Percentiles rank a stretch among this genome's conserved stretches.
These are phyloP conservation scores for Oryzias woworae DNA, from an alignment of 2,113 vertebrate genomes.

Conservation along the genomic window DNA sequence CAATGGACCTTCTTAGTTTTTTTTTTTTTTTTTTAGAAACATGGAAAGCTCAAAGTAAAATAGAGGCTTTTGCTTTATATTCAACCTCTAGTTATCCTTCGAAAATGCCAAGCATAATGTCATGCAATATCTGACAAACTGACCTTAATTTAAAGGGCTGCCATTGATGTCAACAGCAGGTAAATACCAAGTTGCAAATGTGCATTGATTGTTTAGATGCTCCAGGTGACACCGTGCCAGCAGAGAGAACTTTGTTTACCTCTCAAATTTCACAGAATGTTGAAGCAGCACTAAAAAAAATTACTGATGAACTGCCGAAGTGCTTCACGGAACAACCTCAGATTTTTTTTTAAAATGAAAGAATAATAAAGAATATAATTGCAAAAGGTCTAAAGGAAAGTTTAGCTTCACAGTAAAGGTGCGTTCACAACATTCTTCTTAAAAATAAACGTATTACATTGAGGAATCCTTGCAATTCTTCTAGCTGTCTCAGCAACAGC, in stretches of 20 bases:
- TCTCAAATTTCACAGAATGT: conserved; percentile 81
- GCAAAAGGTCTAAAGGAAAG: not conserved
- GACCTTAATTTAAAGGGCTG: conserved; percentile 77
- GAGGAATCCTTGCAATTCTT: conserved; percentile 18
- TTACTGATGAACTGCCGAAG: conserved; percentile 51
- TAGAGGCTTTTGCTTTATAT: conserved; percentile 59
- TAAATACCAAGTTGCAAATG: conserved; percentile 87
- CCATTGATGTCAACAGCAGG: conserved; percentile 78
- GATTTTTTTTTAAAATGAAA: not conserved
- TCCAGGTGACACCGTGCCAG: conserved; percentile 74
- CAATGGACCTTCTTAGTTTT: not conserved
- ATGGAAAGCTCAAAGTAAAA: conserved; percentile 8
- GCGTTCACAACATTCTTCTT: not conserved
- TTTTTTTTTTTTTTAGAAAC: not conserved
- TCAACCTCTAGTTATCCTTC: conserved; percentile 62
- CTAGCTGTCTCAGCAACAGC: conserved; percentile 19
- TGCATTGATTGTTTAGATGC: conserved; percentile 84
- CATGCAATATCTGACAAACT: conserved; percentile 77
- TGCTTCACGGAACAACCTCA: not conserved
- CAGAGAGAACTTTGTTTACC: conserved; percentile 79
- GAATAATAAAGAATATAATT: not conserved
- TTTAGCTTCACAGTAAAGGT: not conserved
- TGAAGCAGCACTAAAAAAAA: conserved; percentile 69
- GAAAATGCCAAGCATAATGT: conserved; percentile 74
- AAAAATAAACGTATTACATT: conserved; percentile 8